Conservation (phyloP, 2,888 invertebrate species). For the Hirtodrosophila duncani region DNA sequence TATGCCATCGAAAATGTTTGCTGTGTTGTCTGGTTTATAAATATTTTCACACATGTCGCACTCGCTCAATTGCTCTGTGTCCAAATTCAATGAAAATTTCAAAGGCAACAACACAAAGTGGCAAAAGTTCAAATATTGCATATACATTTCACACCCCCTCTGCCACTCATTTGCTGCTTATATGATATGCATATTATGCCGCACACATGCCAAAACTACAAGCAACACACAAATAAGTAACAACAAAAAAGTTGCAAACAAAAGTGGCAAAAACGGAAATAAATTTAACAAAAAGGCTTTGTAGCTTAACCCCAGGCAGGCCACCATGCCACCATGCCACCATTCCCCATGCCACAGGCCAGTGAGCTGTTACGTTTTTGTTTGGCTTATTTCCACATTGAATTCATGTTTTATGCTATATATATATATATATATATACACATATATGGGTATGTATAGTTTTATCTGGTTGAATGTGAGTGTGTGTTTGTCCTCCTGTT, state of each 20-base stretch:
- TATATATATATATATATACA: conserved; percentile 5
- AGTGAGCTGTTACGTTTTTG: conserved; percentile 41
- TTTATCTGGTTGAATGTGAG: background rate
- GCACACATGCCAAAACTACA: conserved; percentile 29
- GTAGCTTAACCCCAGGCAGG: conserved; percentile 38
- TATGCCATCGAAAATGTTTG: too few species aligned
- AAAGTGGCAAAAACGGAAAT: conserved; percentile 63
- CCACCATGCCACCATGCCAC: too few species aligned
- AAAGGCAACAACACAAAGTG: conserved; percentile 39
- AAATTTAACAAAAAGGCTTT: conserved; percentile 68
- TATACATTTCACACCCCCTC: conserved; percentile 8
- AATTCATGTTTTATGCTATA: conserved; percentile 15
- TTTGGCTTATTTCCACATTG: conserved; percentile 50
- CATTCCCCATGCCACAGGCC: conserved; percentile 19
- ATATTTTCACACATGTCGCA: too few species aligned
- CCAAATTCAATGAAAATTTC: conserved; percentile 49
- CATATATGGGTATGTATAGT: conserved; percentile 1
- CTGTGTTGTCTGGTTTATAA: too few species aligned
- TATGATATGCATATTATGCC: conserved; percentile 32
- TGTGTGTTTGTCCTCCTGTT: conserved; percentile 26
- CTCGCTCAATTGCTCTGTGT: too few species aligned
- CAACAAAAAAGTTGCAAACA: conserved; percentile 46
- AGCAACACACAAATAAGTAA: conserved; percentile 6
- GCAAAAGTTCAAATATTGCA: conserved; percentile 42
- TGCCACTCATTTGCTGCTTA: background rate